A percentile compares a stretch with the other conserved stretches of the same genome.
Conservation (phyloP, 2,113 vertebrate genomes). For the Apteryx mantelli region DNA sequence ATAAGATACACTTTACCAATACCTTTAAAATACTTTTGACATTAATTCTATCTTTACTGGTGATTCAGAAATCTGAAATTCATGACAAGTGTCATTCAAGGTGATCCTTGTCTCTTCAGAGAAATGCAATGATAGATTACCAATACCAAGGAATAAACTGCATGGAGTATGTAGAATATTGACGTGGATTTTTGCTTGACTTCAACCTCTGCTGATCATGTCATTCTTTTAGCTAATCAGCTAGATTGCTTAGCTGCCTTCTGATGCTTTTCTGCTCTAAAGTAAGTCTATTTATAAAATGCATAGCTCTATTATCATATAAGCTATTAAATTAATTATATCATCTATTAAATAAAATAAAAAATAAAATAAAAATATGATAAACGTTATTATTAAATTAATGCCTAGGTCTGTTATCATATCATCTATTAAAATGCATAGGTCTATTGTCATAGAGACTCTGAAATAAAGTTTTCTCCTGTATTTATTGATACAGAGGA, state of each 20-base stretch:
- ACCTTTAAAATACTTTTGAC: background rate
- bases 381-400: background rate
- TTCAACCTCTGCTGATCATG: background rate
- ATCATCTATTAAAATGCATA: background rate
- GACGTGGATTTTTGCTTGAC: background rate
- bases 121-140: background rate
- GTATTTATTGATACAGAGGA: background rate
- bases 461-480: background rate
- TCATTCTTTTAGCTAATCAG: background rate
- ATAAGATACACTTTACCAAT: background rate
- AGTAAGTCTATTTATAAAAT: background rate
- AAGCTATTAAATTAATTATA: background rate
- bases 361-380: background rate
- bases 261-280: background rate
- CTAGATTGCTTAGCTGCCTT: background rate
- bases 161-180: background rate
- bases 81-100: background rate
- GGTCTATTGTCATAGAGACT: background rate
- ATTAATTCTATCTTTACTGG: background rate
- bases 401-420: background rate
- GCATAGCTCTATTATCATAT: background rate
- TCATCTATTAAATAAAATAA: background rate
- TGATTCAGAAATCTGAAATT: background rate
- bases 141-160: background rate
- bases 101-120: background rate